Percentiles rank a stretch among this genome's conserved stretches.
Evolutionary conservation across 2,888 invertebrate species (phyloP).

Genomic region (Pediacus dermestoides): DNA sequence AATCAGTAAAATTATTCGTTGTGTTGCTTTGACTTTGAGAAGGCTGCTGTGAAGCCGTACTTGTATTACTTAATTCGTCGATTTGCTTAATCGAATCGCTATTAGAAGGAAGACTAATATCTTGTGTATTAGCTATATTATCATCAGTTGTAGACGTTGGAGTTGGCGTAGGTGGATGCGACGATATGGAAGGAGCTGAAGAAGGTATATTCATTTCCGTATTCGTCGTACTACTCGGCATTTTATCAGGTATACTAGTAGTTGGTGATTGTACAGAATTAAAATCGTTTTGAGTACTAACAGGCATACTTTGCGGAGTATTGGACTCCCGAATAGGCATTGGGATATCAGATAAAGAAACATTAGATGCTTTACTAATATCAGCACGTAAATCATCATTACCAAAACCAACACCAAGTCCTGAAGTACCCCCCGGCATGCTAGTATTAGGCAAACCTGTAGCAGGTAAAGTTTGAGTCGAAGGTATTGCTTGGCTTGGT

Average conservation of each 20-base stretch:
- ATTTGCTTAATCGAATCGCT: conserved; percentile 40
- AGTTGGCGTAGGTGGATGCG: conserved; percentile 48
- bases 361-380: conserved; percentile 34
- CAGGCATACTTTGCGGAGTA: conserved; percentile 33
- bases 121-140: conserved; percentile 43
- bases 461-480: conserved; percentile 41
- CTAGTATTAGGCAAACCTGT: conserved; percentile 34
- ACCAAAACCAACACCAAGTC: conserved; percentile 37
- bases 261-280: conserved; percentile 41
- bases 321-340: conserved; percentile 33
- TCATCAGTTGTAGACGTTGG: conserved; percentile 50
- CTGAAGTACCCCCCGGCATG: conserved; percentile 33
- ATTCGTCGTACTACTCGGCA: conserved; percentile 48
- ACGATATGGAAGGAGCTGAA: conserved; percentile 39
- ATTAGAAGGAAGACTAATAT: conserved; percentile 46
- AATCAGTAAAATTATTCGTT: conserved; percentile 45
- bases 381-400: conserved; percentile 43
- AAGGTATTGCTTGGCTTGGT: conserved; percentile 41
- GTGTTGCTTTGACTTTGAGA: conserved; percentile 47
- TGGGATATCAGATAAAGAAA: conserved; percentile 33
- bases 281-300: conserved; percentile 36
- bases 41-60: conserved; percentile 48
- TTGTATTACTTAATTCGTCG: conserved; percentile 43
- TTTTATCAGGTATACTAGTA: conserved; percentile 46
- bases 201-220: conserved; percentile 34